Percentiles rank a stretch among this genome's conserved stretches.
Evolutionary conservation across 2,888 invertebrate genomes (phyloP).

Genomic region (Lasioglossum pauxillum): DNA sequence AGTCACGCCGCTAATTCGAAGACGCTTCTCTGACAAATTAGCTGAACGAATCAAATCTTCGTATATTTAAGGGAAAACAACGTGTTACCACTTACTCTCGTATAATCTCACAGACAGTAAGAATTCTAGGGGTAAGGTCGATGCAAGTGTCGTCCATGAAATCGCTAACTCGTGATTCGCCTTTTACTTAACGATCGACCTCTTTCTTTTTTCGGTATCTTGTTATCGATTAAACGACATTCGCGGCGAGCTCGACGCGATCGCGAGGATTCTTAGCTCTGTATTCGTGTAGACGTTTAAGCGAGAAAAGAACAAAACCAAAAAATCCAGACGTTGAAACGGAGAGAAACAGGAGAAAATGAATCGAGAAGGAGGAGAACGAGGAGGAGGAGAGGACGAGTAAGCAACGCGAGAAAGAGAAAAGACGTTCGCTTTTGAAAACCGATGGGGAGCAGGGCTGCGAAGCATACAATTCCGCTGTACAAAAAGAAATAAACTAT

Average conservation of each 20-base stretch:
- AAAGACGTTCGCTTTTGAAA: slow-evolving; percentile 50
- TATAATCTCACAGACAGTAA: slow-evolving; percentile 36
- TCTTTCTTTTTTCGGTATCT: slow-evolving; percentile 35
- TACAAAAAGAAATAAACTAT: slow-evolving; percentile 48
- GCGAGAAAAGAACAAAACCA: neutral
- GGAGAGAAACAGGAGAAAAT: too few relatives aligned
- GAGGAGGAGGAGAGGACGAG: neutral
- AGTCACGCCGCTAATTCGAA: slow-evolving; percentile 44
- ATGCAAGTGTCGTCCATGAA: slow-evolving; percentile 62
- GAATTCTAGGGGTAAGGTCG: slow-evolving; percentile 44
- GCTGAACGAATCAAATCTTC: slow-evolving; percentile 44
- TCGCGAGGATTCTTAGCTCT: slow-evolving; percentile 41
- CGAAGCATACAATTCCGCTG: slow-evolving; percentile 49
- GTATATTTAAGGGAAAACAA: slow-evolving; percentile 41
- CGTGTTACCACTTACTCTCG: slow-evolving; percentile 42
- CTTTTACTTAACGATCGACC: slow-evolving; percentile 61
- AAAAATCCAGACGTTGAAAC: neutral
- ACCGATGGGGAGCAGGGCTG: slow-evolving; percentile 26
- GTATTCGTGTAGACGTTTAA: slow-evolving; percentile 45
- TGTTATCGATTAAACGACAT: slow-evolving; percentile 29
- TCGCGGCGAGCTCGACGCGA: slow-evolving; percentile 32
- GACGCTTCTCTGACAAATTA: slow-evolving; percentile 43
- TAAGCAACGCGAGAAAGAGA: neutral
- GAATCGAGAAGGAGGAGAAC: neutral
- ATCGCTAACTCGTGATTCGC: slow-evolving; percentile 61